Conservation (phyloP, 2,888 invertebrate genomes). For the Meghimatium bilineatum region DNA sequence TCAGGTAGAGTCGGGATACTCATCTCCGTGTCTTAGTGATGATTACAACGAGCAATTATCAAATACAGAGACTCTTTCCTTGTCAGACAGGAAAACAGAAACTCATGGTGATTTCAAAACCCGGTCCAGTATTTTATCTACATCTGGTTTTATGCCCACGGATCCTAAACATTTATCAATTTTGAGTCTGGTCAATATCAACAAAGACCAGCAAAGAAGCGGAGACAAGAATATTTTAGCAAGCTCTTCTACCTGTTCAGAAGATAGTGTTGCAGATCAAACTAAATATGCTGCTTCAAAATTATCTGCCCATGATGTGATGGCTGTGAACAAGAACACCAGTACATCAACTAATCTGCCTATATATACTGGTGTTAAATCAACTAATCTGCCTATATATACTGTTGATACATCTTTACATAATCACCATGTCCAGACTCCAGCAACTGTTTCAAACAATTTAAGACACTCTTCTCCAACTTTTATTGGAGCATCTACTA, state of each 20-base stretch:
- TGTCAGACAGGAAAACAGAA: not conserved
- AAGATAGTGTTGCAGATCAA: not conserved
- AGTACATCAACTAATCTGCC: conserved; percentile 24
- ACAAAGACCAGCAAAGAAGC: not conserved
- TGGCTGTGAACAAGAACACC: conserved; percentile 39
- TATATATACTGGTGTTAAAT: not conserved
- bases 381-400: conserved; percentile 8
- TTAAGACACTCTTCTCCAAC: not conserved
- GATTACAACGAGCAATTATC: not conserved
- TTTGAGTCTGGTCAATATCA: not conserved
- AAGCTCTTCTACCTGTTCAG: not conserved
- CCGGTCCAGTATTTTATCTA: not conserved
- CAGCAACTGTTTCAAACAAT: conserved; percentile 15
- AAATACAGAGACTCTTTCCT: not conserved
- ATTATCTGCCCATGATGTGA: not conserved
- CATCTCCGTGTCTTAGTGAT: not conserved
- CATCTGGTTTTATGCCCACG: not conserved
- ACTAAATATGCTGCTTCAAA: not conserved
- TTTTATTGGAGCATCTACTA: not conserved
- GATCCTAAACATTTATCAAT: not conserved
- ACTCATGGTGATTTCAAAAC: not conserved
- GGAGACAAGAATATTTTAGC: not conserved
- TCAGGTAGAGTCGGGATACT: not conserved
- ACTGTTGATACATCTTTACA: conserved; percentile 2
- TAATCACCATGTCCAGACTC: conserved; percentile 9